Percentiles rank a stretch among this genome's conserved stretches.
Evolutionary conservation across 2,113 vertebrate genomes (phyloP).

Genomic region (Cochlearius cochlearius): DNA sequence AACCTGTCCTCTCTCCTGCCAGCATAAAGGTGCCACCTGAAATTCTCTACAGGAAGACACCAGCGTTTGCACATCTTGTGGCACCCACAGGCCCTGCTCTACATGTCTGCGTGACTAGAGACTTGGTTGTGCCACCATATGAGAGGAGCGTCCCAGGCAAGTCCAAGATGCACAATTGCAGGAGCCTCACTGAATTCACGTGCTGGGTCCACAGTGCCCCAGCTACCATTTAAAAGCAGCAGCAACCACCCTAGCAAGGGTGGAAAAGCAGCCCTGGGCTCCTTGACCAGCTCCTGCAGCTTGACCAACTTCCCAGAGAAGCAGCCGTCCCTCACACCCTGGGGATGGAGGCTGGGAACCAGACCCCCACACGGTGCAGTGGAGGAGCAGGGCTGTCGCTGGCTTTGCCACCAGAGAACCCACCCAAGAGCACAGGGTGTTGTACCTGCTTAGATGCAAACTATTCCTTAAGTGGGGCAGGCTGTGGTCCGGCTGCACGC

Average conservation of each 20-base stretch:
- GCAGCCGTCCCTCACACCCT: background rate
- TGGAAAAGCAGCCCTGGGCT: background rate
- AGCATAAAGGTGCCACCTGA: background rate
- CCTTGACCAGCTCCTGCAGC: background rate
- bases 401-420: background rate
- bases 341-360: background rate
- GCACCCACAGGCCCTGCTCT: background rate
- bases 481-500: fast-evolving
- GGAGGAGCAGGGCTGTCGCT: background rate
- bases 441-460: background rate
- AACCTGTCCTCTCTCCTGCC: background rate
- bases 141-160: background rate
- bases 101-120: fast-evolving
- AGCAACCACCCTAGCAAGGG: background rate
- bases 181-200: background rate
- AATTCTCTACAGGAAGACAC: background rate
- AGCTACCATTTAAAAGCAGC: background rate
- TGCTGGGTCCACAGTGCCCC: background rate
- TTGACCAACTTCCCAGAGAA: background rate
- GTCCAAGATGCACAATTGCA: background rate
- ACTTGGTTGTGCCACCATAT: background rate
- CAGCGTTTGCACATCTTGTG: background rate
- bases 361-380: fast-evolving
- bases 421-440: background rate
- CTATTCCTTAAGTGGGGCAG: background rate